Percentiles rank a stretch among this genome's conserved stretches.
phyloP scores from a whole-genome alignment of 2,113 vertebrate species.

The Leptocoma aspasia region DNA sequence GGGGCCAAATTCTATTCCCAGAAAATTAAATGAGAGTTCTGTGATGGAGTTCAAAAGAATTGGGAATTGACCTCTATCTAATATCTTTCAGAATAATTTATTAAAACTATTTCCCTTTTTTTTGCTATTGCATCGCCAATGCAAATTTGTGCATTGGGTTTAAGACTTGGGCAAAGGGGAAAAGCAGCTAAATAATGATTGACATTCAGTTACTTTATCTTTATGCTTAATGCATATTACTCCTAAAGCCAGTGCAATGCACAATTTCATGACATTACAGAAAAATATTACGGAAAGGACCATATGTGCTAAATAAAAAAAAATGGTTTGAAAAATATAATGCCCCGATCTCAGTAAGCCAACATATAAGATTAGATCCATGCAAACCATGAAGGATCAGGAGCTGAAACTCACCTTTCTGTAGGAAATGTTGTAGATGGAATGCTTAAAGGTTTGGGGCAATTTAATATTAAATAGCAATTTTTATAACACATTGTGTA shows the following conservation, averaged over 20 bases:
- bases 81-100: constrained; percentile 46
- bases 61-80: constrained; percentile 49
- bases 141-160: background rate
- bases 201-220: background rate
- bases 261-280: background rate
- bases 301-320: background rate
- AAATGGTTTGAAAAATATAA: background rate
- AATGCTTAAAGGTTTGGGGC: background rate
- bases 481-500: background rate
- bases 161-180: background rate
- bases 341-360: background rate
- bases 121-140: background rate
- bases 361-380: background rate
- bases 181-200: constrained; percentile 26
- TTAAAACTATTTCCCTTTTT: constrained; percentile 15
- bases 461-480: background rate
- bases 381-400: background rate
- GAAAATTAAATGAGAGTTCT: constrained; percentile 42
- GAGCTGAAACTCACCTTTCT: background rate
- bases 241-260: background rate
- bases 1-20: constrained; percentile 29
- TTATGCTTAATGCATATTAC: background rate
- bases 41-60: constrained; percentile 21
- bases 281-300: background rate
- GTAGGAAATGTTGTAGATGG: background rate